Percentiles rank a stretch among this genome's conserved stretches.
Evolutionary conservation across 2,797 vertebrate genomes (phyloP).

Genomic region (Choloepus didactylus): DNA sequence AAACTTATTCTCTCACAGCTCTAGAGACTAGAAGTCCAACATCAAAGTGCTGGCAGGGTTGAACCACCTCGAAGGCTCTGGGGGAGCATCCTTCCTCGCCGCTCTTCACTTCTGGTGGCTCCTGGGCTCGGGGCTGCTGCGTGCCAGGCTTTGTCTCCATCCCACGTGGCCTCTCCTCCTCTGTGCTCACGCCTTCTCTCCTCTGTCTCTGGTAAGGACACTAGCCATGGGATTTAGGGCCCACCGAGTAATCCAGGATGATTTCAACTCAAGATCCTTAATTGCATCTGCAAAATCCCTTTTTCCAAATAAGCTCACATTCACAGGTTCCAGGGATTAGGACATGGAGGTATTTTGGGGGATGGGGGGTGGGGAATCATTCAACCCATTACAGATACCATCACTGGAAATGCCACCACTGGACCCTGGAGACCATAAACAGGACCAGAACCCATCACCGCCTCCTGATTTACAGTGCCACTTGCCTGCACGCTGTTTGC

Average conservation of each 20-base stretch:
- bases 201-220: not conserved
- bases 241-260: not conserved
- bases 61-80: not conserved
- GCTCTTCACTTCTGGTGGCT: not conserved
- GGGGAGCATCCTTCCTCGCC: too few relatives aligned
- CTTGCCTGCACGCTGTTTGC: not conserved
- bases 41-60: not conserved
- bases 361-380: not conserved
- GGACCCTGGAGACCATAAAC: not conserved
- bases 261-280: not conserved
- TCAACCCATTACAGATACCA: not conserved
- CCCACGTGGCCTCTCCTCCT: not conserved
- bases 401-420: fast-evolving
- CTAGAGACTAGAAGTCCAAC: not conserved
- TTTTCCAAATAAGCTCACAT: not conserved
- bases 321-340: not conserved
- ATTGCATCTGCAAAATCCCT: not conserved
- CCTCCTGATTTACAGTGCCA: not conserved
- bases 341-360: not conserved
- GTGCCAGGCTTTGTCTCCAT: not conserved
- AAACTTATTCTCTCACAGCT: not conserved
- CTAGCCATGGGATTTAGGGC: not conserved
- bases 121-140: not conserved
- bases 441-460: fast-evolving
- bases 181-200: not conserved